These are phyloP conservation scores for Lordiphosa stackelbergi DNA, from an alignment of 1,140 invertebrate species.

Conservation along the genomic window DNA sequence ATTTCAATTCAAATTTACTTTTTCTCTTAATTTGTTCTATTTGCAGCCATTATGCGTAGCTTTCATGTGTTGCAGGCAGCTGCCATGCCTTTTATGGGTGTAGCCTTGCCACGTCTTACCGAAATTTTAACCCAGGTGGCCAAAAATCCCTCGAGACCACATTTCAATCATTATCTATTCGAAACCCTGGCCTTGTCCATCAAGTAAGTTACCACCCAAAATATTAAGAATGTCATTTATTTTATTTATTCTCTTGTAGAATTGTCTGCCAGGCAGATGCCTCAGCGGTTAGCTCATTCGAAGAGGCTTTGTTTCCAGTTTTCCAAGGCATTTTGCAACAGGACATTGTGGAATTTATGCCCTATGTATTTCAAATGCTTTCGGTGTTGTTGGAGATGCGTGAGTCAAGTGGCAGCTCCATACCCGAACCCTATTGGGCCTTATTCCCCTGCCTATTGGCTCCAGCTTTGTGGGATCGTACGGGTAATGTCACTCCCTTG, in stretches of 20 bases:
- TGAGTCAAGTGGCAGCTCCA: slow-evolving; percentile 76
- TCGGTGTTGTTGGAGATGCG: slow-evolving; percentile 93
- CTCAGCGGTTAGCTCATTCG: slow-evolving; percentile 90
- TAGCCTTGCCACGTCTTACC: slow-evolving; percentile 90
- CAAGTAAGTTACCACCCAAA: slow-evolving; percentile 76
- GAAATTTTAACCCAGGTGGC: slow-evolving; percentile 90
- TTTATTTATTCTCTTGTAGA: slow-evolving; percentile 24
- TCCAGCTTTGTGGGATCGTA: slow-evolving; percentile 93
- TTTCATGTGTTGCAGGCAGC: slow-evolving; percentile 89
- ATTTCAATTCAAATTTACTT: background rate
- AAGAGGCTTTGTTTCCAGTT: slow-evolving; percentile 93
- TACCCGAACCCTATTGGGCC: slow-evolving; percentile 91
- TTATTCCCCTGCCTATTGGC: slow-evolving; percentile 92
- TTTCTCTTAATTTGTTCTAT: slow-evolving; percentile 65
- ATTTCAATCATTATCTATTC: slow-evolving; percentile 98
- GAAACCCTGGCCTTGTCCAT: slow-evolving; percentile 94
- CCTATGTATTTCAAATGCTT: slow-evolving; percentile 98
- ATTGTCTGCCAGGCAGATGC: slow-evolving; percentile 91
- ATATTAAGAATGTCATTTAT: background rate
- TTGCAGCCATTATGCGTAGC: slow-evolving; percentile 89
- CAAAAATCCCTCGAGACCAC: slow-evolving; percentile 96
- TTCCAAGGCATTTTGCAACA: slow-evolving; percentile 95
- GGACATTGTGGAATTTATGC: slow-evolving; percentile 97
- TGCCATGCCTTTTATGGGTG: slow-evolving; percentile 88
- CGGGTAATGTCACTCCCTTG: slow-evolving; percentile 93